A percentile compares a stretch with the other conserved stretches of the same genome.
phyloP scores from a whole-genome alignment of 37 sponge, comb jelly and placozoan species.

The Lycopodina hypogea region DNA sequence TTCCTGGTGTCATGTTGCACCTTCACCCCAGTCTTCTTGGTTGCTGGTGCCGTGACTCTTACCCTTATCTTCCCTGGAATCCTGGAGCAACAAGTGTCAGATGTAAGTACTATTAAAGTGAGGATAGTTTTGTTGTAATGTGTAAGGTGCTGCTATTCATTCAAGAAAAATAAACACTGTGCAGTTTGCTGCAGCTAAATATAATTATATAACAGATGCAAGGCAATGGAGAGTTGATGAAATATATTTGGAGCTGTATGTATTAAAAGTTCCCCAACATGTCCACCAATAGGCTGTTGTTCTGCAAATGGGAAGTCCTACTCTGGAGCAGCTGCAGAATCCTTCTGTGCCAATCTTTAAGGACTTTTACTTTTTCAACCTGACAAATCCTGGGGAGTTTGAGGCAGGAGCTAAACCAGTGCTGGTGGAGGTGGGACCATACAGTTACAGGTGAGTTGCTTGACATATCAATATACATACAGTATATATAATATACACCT shows the following conservation, averaged over 20 bases:
- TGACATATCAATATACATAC: too few relatives aligned
- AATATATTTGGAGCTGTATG: slow-evolving; percentile 1
- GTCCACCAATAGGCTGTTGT: background rate
- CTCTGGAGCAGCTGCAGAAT: slow-evolving; percentile 61
- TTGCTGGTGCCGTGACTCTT: slow-evolving; percentile 9
- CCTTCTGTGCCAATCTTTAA: slow-evolving; percentile 70
- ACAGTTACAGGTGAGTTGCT: slow-evolving; percentile 86
- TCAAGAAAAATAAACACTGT: too few relatives aligned
- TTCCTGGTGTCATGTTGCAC: slow-evolving; percentile 6
- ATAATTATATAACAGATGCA: background rate
- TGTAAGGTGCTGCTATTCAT: background rate
- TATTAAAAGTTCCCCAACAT: background rate
- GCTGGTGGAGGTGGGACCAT: slow-evolving; percentile 39
- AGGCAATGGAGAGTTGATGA: background rate
- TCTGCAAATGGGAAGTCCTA: slow-evolving; percentile 47
- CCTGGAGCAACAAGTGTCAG: slow-evolving; percentile 12
- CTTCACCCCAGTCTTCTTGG: slow-evolving; percentile 10
- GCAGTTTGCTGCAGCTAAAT: too few relatives aligned
- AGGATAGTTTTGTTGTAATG: background rate
- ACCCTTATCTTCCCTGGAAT: slow-evolving; percentile 1
- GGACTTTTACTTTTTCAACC: slow-evolving; percentile 81
- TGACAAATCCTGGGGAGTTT: slow-evolving; percentile 78
- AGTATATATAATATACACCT: too few relatives aligned
- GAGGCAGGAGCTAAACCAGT: slow-evolving; percentile 25
- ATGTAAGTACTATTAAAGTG: slow-evolving; percentile 1